Base-by-base conservation (phyloP, 2,797 vertebrate species). In the Valencia hispanica region DNA sequence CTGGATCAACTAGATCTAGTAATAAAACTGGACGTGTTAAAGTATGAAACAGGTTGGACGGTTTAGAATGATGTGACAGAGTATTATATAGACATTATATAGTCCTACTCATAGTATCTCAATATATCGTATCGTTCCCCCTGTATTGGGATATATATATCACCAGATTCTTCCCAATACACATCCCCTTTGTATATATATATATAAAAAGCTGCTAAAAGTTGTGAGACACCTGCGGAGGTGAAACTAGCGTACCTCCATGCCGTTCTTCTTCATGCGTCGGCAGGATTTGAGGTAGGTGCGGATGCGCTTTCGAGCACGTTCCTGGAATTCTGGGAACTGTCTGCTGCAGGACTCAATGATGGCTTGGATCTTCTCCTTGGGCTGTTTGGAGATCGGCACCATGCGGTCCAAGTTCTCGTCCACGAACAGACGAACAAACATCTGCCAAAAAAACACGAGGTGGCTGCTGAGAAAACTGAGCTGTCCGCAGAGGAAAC, bases 261-360 rank as follows among this genome's bases (percentile, higher is more conserved):
- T 97, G 94, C 98, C 98, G 0, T 97, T 97, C 91, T 98, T 99
- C 92, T 99, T 99, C 98, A 99, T 98, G 88, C 97, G 97, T 25
- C 98, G 96, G 94, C 98, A 99, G 93, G 98, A 99, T 91, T 99
- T 99, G 96, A 99, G 98, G 97, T 99, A 99, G 91, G 97, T 99
- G 95, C 98, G 97, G 80, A 99, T 99, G 87, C 98, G 98, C 86
- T 99, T 99, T 75, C 98, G 97, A 0, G 98, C 96, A 2, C 98
- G 96, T 87, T 99, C 98, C 94, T 98, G 98, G 95, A 99, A 99
- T 89, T 99, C 98, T 0, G 98, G 98, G 88, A 99, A 99, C 94
- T 99, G 98, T 84, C 98, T 94, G 94, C 97, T 97, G 93, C 98
- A 99, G 45, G 98, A 99, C 93, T 99, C 98, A 0, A 99, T 99